phyloP scores from a whole-genome alignment of 53 echinoderm and acorn worm species.

The Holothuria scabra region DNA sequence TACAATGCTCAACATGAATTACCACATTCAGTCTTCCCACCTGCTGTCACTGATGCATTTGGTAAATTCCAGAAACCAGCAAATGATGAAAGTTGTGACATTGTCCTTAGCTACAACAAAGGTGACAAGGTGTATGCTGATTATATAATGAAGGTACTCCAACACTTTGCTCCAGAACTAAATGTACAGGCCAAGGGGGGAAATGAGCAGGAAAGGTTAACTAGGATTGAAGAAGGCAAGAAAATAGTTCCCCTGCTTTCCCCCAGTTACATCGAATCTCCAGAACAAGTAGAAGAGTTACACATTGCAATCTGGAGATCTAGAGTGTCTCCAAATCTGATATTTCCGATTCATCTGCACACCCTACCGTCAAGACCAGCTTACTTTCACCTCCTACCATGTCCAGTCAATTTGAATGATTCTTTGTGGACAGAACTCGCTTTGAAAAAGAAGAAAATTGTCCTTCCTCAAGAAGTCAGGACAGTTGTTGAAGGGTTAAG shows the following conservation, averaged over 20 bases:
- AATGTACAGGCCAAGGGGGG: slow-evolving; percentile 27
- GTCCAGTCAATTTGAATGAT: slow-evolving; percentile 61
- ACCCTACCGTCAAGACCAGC: slow-evolving; percentile 74
- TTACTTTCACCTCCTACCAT: slow-evolving; percentile 77
- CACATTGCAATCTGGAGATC: slow-evolving; percentile 86
- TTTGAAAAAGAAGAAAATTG: slow-evolving; percentile 1
- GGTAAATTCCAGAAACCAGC: slow-evolving; percentile 9
- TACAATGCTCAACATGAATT: background rate
- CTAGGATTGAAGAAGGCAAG: slow-evolving; percentile 58
- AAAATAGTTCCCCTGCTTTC: slow-evolving; percentile 75
- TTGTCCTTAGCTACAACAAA: slow-evolving; percentile 57
- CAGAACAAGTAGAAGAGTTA: slow-evolving; percentile 83
- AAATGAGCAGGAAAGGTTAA: slow-evolving; percentile 70
- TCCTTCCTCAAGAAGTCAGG: slow-evolving; percentile 22
- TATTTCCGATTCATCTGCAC: slow-evolving; percentile 81
- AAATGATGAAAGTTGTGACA: slow-evolving; percentile 33
- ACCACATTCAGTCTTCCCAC: slow-evolving; percentile 1
- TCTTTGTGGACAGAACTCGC: slow-evolving; percentile 69
- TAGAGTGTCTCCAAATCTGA: slow-evolving; percentile 47
- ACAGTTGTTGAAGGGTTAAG: background rate
- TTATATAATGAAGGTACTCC: slow-evolving; percentile 37
- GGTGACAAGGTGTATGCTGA: slow-evolving; percentile 58
- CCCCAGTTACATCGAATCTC: slow-evolving; percentile 79
- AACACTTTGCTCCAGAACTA: slow-evolving; percentile 38
- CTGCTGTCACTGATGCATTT: background rate